Evolutionary conservation across 1,140 invertebrate genomes (phyloP).

Genomic region (Temnothorax longispinosus): DNA sequence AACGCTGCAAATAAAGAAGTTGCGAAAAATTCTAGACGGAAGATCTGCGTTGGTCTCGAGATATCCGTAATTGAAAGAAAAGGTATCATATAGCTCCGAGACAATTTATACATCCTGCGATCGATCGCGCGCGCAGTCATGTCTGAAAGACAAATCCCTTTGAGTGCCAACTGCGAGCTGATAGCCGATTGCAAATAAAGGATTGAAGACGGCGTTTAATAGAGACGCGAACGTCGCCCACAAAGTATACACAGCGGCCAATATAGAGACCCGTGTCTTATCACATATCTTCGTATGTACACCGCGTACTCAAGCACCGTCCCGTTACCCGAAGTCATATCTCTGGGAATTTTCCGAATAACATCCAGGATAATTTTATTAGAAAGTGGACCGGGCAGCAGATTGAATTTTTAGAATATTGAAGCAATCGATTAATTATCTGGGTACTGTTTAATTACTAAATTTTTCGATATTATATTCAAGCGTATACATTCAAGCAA

Average conservation of each 20-base stretch:
- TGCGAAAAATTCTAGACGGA: not conserved
- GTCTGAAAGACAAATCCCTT: not conserved
- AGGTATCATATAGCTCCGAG: not conserved
- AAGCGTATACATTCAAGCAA: not conserved
- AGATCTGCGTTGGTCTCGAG: not conserved
- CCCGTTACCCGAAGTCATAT: not conserved
- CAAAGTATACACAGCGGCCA: slow-evolving; percentile 25
- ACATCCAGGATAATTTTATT: not conserved
- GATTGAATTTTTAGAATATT: not conserved
- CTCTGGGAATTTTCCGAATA: not conserved
- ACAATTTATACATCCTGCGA: slow-evolving; percentile 17
- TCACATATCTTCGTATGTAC: slow-evolving; percentile 34
- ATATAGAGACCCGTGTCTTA: slow-evolving; percentile 42
- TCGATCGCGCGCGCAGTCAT: slow-evolving; percentile 10
- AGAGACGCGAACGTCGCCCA: not conserved
- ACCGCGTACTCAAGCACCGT: not conserved
- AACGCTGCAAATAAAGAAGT: slow-evolving; percentile 25
- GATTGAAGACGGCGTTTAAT: slow-evolving; percentile 23
- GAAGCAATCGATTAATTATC: not conserved
- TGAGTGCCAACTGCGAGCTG: not conserved
- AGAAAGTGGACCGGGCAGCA: too few species aligned
- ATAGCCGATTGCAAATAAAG: slow-evolving; percentile 28
- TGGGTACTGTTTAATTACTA: not conserved
- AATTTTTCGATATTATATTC: not conserved
- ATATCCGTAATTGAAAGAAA: not conserved